Base-by-base conservation (phyloP, 1,140 invertebrate species). In the Prorops nasuta region DNA sequence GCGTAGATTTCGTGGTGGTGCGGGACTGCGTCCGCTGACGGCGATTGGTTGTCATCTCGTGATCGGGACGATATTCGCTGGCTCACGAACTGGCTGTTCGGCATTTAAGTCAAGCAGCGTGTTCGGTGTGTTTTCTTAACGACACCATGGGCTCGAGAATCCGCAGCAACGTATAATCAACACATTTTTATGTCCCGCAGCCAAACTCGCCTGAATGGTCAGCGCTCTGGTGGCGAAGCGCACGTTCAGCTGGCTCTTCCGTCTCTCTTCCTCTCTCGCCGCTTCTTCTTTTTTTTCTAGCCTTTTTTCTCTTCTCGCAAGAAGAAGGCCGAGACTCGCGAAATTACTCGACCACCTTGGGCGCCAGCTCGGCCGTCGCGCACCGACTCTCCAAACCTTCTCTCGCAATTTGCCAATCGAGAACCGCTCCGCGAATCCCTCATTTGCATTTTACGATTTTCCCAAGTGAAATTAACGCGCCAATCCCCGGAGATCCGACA, bases 301-400 rank as follows among this genome's bases (percentile, higher is more conserved):
- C 47, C 17, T 37, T 40, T 21, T 41, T 24, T 39, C 43, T 22
- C 19, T 37, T 47, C 43, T 49, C 32, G 21, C 48, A 16, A 45
- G 42, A 31, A 18, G 42, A 31, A 18, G 47, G 38, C 3, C 43
- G 46, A 52, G 45, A 24, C 48, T 46, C 62, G 67, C 67, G 63
- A 77, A 77, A 76, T 77, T 76, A 69, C 75, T 60, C 72, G 75
- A 75, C 75, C 75, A 76, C 75, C 75, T 77, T 76, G 72, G 72
- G 69, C 71, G 70, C 66, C 69, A 66, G 59, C 64, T 54, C 58
- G 69, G 49, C 57, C 65, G 59, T 59, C 68, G 60, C 57, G 60
- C 54, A n/a, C n/a, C 43, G 41, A 31, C 20, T 32, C 49, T 38
- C 40, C 47, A 56, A 64, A 52, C 64, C 58, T 72, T 65, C 69